Base-by-base conservation (phyloP, 2,797 vertebrate genomes). In the Toxotes lorentzi region DNA sequence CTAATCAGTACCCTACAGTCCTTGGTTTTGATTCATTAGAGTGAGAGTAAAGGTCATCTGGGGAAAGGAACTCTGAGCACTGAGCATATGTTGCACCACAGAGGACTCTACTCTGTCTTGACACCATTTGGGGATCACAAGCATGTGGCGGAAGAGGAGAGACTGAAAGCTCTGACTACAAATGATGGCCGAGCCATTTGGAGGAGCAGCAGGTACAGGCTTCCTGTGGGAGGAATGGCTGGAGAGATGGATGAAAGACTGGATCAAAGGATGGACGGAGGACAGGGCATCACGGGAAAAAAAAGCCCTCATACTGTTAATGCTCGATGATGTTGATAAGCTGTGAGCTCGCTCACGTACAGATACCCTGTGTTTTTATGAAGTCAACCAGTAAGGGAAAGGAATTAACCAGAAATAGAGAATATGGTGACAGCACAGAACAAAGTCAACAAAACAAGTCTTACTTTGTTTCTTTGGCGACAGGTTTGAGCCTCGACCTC, bases 401-500 rank as follows among this genome's bases (percentile, higher is more conserved):
- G 7, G 21, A 45, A 48, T 48, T 10, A 59, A 58, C 6, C 10
- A 21, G 30, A 67, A 73, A 47, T 4, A 74, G 0, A 21, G 41
- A 59, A 12, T 6, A 40, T 0, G 4, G 24, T 1, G 13, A 27
- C 3, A 71, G 32, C 10, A 24, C 45, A 21, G 4, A 50, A 23
- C 4, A 65, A 47, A 34, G 12, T 35, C 21, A 41, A 30, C 24
- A 14, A 51, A 71, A 32, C 0, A 35, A 61, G 53, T 78, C 95
- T 92, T 91, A 96, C 95, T 93, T 95, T 4, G 87, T 43, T 23
- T 88, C 95, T 88, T 92, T 94, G 43, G 91, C 75, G 70, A 97
- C 80, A 0, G 97, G 96, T 78, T 96, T 99, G 80, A 99, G 82
- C 21, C 38, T 95, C 1, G 95, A 91, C 81, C 97, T 95, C 98